Conservation (phyloP, 2,888 invertebrate species). For the Tetropium fuscum region DNA sequence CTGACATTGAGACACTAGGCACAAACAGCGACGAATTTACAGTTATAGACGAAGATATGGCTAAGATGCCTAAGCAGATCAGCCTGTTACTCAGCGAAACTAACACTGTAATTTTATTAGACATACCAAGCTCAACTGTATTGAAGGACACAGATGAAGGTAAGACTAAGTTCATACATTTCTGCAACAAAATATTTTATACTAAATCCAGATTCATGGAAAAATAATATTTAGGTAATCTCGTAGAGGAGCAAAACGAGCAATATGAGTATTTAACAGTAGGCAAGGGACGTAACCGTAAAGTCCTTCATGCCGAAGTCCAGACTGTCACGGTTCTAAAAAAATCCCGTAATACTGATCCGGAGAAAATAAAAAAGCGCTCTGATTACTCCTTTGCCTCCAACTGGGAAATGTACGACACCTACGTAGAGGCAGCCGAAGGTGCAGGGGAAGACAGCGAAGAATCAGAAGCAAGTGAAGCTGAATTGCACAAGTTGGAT, state of each 20-base stretch:
- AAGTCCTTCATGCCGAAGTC: conserved; percentile 75
- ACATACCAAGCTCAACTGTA: conserved; percentile 74
- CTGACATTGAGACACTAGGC: background rate
- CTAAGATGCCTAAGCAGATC: conserved; percentile 69
- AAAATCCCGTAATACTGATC: conserved; percentile 75
- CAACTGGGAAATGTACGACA: conserved; percentile 84
- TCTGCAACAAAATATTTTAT: no score
- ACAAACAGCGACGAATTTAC: conserved; percentile 18
- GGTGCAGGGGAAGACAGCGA: conserved; percentile 52
- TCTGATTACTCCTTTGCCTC: conserved; percentile 75
- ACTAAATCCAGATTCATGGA: no score
- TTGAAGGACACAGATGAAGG: conserved; percentile 71
- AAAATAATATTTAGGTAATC: conserved; percentile 52
- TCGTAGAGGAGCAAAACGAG: conserved; percentile 73
- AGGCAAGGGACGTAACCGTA: conserved; percentile 76
- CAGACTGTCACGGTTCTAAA: conserved; percentile 74
- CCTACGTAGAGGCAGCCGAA: conserved; percentile 67
- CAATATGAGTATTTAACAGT: conserved; percentile 76
- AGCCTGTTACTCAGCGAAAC: conserved; percentile 77
- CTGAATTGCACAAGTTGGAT: conserved; percentile 45
- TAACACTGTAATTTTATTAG: conserved; percentile 73
- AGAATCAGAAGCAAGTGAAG: conserved; percentile 47
- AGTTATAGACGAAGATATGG: background rate
- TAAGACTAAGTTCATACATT: conserved; percentile 32
- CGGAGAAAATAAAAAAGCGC: conserved; percentile 57